phyloP scores from a whole-genome alignment of 2,113 vertebrate genomes.

The Alethe diademata region DNA sequence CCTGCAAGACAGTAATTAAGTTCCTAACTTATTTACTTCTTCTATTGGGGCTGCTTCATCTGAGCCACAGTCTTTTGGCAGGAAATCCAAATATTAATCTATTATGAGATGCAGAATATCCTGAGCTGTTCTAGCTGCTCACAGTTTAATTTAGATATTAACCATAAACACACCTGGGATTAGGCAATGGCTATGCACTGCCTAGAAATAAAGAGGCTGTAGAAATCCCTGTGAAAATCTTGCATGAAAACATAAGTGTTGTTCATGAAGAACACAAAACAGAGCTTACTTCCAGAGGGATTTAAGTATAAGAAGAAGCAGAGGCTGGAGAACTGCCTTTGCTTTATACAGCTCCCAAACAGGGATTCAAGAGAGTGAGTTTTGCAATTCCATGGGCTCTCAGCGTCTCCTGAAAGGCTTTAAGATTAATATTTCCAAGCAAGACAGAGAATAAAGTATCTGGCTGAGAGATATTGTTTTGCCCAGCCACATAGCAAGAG shows the following conservation, averaged over 20 bases:
- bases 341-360: not conserved
- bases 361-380: not conserved
- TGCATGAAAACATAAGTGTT: not conserved
- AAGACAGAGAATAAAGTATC: not conserved
- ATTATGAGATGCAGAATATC: not conserved
- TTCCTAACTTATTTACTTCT: slow-evolving; percentile 25
- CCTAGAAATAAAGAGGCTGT: not conserved
- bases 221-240: not conserved
- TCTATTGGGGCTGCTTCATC: not conserved
- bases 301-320: not conserved
- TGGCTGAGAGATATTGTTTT: not conserved
- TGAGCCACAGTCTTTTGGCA: not conserved
- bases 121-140: not conserved
- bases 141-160: not conserved
- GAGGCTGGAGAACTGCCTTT: not conserved
- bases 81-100: not conserved
- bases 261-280: not conserved
- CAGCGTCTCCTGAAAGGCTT: not conserved
- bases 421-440: not conserved
- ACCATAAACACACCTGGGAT: not conserved
- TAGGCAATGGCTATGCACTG: not conserved
- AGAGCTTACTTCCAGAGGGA: not conserved
- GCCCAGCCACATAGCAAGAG: rapidly evolving
- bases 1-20: slow-evolving; percentile 23
- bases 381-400: not conserved